Evolutionary conservation across 1,140 invertebrate genomes (phyloP), one percentile per base, ranked within the genome.

Genomic region (Sinonovacula constricta): DNA sequence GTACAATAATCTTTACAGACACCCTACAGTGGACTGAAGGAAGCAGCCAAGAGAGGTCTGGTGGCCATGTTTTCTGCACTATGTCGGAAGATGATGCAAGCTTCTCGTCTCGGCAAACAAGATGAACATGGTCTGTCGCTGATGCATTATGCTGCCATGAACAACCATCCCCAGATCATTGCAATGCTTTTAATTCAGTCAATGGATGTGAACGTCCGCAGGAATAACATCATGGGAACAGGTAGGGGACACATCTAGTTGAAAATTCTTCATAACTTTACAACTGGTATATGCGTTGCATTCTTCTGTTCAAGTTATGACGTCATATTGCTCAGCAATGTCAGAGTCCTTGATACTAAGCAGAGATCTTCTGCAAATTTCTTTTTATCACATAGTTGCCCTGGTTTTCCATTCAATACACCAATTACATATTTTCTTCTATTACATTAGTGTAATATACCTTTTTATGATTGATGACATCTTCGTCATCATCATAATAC

Each of bases 141-240:
- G 26, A 81, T 91, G 4, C 91, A 91, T 56, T 83, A 91, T 68
- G 90, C 91, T 0, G 89, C 91, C 22, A 89, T 91, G 70, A 84
- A 89, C 81, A 91, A 91, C 77, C 81, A 85, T 0, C 89, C 89
- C 4, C 83, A 90, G 69, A 85, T 91, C 57, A 90, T 91, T 31
- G 86, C 85, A 12, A 68, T 81, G 24, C 78, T 91, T 15, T 75
- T 91, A 18, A 70, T 88, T 31, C 84, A 88, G 74, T 86, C 86
- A 2, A 83, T 89, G 56, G 90, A 91, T 74, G 82, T 91, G 7
- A 91, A 91, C 81, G 84, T 87, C 0, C 75, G 88, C 56, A 65
- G 89, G 54, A 87, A 89, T 57, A 88, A 88, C 54, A 85, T 89
- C 28, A 34, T 87, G 59, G 85, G 88, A 36, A 85, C 83, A 80